Conservation (phyloP, 2,113 vertebrate species). For the Pterocles orientalis region DNA sequence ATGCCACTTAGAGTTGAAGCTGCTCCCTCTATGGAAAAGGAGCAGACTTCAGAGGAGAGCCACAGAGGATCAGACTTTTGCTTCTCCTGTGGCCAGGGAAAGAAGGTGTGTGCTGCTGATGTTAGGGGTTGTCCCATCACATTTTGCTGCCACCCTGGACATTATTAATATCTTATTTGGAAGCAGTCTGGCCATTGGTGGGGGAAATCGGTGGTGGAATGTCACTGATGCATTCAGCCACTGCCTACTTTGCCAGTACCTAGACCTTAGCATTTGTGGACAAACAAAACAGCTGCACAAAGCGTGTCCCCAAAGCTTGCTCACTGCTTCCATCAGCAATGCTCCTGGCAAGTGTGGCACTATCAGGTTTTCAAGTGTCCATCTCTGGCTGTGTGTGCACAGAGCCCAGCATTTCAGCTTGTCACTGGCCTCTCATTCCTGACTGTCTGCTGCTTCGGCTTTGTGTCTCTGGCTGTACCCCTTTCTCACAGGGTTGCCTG, state of each 20-base stretch:
- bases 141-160: neutral
- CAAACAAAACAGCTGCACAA: neutral
- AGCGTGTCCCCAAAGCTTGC: neutral
- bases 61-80: neutral
- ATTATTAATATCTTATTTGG: neutral
- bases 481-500: neutral
- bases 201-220: neutral
- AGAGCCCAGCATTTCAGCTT: neutral
- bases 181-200: neutral
- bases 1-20: neutral
- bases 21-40: neutral
- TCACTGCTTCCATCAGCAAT: neutral
- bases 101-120: neutral
- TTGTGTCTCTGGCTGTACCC: neutral
- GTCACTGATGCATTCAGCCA: neutral
- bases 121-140: neutral
- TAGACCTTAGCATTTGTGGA: fast-evolving
- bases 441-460: neutral
- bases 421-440: neutral
- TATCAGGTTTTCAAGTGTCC: neutral
- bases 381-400: neutral
- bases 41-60: neutral
- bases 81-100: neutral
- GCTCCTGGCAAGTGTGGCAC: neutral
- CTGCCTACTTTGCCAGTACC: neutral